A percentile compares a stretch with the other conserved stretches of the same genome.
Evolutionary conservation across 2,797 vertebrate genomes (phyloP).

Genomic region (Nannoperca australis): DNA sequence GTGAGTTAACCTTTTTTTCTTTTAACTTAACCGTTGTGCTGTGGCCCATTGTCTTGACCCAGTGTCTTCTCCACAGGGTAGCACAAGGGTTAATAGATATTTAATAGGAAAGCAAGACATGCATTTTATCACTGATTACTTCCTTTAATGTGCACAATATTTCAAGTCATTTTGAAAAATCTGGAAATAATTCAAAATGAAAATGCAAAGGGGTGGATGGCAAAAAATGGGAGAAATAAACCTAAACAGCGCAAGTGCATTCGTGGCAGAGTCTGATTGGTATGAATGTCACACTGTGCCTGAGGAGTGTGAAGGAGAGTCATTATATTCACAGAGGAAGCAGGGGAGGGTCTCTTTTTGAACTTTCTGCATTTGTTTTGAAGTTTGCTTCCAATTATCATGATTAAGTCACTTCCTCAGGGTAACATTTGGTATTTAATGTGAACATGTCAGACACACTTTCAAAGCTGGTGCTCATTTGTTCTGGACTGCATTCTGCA

Average conservation of each 20-base stretch:
- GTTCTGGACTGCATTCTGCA: slow-evolving; percentile 25
- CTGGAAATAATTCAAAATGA: slow-evolving; percentile 12
- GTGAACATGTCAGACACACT: slow-evolving; percentile 71
- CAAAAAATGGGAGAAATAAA: slow-evolving; percentile 5
- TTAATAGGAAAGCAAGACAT: neutral
- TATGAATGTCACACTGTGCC: slow-evolving; percentile 73
- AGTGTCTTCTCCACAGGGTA: no score
- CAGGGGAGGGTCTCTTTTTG: slow-evolving; percentile 66
- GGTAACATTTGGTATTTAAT: slow-evolving; percentile 78
- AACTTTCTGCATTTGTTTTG: slow-evolving; percentile 76
- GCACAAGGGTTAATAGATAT: neutral
- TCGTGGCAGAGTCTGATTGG: slow-evolving; percentile 44
- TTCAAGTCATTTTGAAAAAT: neutral
- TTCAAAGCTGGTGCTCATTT: slow-evolving; percentile 69
- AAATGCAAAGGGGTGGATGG: neutral
- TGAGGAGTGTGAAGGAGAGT: slow-evolving; percentile 60
- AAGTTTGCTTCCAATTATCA: slow-evolving; percentile 81
- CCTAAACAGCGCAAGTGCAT: neutral
- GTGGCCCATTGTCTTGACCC: no score
- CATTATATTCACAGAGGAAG: slow-evolving; percentile 74
- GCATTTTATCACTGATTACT: slow-evolving; percentile 1
- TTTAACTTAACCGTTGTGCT: neutral
- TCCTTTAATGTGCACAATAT: neutral
- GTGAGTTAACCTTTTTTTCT: neutral
- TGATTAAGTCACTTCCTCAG: slow-evolving; percentile 71